Evolutionary conservation across 2,797 vertebrate genomes (phyloP).

Genomic region (Pseudomugil gertrudae): DNA sequence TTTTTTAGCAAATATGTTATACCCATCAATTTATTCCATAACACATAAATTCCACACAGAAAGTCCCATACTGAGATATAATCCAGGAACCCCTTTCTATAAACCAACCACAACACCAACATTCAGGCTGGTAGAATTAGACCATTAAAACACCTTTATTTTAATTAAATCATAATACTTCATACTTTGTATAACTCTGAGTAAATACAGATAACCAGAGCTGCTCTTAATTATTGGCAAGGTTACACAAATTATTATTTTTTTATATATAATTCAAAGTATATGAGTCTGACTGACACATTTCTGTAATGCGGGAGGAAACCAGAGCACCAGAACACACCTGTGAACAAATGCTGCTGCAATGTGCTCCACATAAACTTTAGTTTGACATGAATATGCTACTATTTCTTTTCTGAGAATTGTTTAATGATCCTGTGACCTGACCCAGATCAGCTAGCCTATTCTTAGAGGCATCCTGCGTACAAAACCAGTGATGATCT

Average conservation of each 20-base stretch:
- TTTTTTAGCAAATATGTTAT: background rate
- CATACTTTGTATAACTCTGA: conserved; percentile 2
- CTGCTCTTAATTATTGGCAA: background rate
- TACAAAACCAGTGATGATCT: conserved; percentile 54
- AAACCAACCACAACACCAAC: background rate
- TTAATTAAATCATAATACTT: conserved; percentile 8
- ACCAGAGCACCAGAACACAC: conserved; percentile 11
- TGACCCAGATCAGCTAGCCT: conserved; percentile 59
- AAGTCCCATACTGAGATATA: background rate
- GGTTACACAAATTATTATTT: background rate
- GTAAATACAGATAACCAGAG: background rate
- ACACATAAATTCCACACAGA: background rate
- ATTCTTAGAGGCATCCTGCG: conserved; percentile 43
- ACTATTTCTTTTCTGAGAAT: conserved; percentile 33
- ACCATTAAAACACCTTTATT: background rate
- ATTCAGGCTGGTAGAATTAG: background rate
- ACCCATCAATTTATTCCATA: background rate
- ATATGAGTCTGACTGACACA: background rate
- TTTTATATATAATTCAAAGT: background rate
- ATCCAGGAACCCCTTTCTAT: background rate
- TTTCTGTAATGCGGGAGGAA: conserved; percentile 22
- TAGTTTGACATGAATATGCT: conserved; percentile 21
- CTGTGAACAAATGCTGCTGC: conserved; percentile 13
- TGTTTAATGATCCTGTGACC: conserved; percentile 59
- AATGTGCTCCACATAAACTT: conserved; percentile 36